Evolutionary conservation across 2,888 invertebrate species (phyloP), one percentile per base, ranked within the genome.

Genomic region (Alsophila aescularia): DNA sequence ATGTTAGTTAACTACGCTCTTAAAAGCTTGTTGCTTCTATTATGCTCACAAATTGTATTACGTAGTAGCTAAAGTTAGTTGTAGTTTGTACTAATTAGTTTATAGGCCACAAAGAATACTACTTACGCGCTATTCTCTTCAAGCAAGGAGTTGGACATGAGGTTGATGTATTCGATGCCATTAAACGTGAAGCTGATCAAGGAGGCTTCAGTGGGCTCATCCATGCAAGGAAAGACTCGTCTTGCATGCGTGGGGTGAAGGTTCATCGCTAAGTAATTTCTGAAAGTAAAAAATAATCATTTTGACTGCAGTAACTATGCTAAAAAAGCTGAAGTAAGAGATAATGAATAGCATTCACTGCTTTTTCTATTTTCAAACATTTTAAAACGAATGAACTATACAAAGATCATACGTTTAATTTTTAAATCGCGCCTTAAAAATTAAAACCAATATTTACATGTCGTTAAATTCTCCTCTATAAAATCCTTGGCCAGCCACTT

Each of bases 161-260:
- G 48, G 29, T 78, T 62, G 4, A 55, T 68, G 44, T 82, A 86
- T 0, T 71, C 73, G 2, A 81, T 50, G 7, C 77, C 75, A 34
- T 81, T 82, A 35, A 92, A 84, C 0, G 79, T 84, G 21, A 93
- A 85, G 0, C 71, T 68, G 15, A 92, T 87, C 0, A 62, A 72
- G 0, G 92, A 78, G 7, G 81, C 70, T 53, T 81, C 84, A 0
- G 79, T 76, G 0, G 92, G 94, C 62, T 95, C 95, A 62, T 95
- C 96, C 69, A 95, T 93, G 69, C 95, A 95, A 0, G 95, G 96
- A 70, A 95, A 95, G 2, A 94, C 95, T 39, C 91, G 83, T 48
- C 94, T 87, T 7, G 95, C 94, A 50, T 93, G 77, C 0, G 92
- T 93, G 0, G 94, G 92, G 68, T 93, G 85, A 52, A 95, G 90